Conservation (phyloP, 2,797 vertebrate species). For the Chanos chanos region DNA sequence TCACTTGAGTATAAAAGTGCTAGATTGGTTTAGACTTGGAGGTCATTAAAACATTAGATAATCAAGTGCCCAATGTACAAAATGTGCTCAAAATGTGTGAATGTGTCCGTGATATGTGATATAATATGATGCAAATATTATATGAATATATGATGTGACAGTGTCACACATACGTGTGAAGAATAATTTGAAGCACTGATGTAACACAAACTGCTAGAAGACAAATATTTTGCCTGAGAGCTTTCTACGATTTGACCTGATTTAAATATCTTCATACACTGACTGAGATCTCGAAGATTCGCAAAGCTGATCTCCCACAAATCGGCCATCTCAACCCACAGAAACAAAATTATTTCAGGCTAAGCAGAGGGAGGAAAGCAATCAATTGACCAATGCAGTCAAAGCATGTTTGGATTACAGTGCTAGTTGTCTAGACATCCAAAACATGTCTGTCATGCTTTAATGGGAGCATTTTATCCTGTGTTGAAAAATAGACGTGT, state of each 20-base stretch:
- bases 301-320: conserved; percentile 62
- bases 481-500: background rate
- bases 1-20: too few relatives aligned
- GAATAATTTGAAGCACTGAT: too few relatives aligned
- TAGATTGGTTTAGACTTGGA: background rate
- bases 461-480: background rate
- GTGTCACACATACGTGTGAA: too few relatives aligned
- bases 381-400: conserved; percentile 49
- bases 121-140: too few relatives aligned
- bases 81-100: too few relatives aligned
- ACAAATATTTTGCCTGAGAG: too few relatives aligned
- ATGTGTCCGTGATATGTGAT: too few relatives aligned
- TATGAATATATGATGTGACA: too few relatives aligned
- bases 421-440: conserved; percentile 26
- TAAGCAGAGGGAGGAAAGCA: conserved; percentile 48
- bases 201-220: background rate
- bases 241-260: too few relatives aligned
- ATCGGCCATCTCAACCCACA: conserved; percentile 58
- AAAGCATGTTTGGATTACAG: conserved; percentile 37
- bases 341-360: conserved; percentile 60
- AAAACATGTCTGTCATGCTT: conserved; percentile 1
- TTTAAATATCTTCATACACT: conserved; percentile 4
- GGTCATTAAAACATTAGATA: conserved; percentile 10
- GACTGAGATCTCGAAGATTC: conserved; percentile 43
- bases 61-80: too few relatives aligned